Evolutionary conservation across 2,113 vertebrate species (phyloP).

Genomic region (Axis porcinus): DNA sequence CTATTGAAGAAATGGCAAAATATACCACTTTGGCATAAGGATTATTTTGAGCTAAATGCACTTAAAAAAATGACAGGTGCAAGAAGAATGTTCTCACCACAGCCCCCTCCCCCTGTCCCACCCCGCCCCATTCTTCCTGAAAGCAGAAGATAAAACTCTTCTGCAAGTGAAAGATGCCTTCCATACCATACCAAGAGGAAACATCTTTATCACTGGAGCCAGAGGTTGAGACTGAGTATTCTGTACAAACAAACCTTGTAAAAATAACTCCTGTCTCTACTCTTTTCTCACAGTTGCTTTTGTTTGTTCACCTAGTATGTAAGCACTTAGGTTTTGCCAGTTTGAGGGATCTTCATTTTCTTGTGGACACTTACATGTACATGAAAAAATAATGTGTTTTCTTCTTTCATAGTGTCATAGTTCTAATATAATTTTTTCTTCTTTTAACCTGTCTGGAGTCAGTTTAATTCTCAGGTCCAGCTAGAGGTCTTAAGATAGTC

Average conservation of each 20-base stretch:
- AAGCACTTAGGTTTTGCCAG: background rate
- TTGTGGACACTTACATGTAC: background rate
- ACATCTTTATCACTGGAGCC: background rate
- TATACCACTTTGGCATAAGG: background rate
- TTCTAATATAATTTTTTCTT: background rate
- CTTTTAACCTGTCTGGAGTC: background rate
- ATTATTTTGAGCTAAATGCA: background rate
- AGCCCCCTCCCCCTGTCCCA: rapidly evolving
- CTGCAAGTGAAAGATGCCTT: background rate
- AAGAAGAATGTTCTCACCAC: background rate
- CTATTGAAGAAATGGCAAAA: background rate
- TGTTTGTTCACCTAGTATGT: background rate
- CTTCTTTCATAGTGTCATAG: background rate
- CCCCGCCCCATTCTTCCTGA: background rate
- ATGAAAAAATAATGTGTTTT: background rate
- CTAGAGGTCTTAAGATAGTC: background rate
- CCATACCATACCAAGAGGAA: background rate
- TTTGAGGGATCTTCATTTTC: background rate
- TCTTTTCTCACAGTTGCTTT: background rate
- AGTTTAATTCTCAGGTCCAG: background rate
- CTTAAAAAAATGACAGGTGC: background rate
- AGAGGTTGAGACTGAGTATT: background rate
- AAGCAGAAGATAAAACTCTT: background rate
- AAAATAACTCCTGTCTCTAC: background rate
- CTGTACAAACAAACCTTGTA: background rate